These are phyloP conservation scores for Dysidea cf. avara DNA, from an alignment of 37 sponge, comb jelly and placozoan species.

Conservation along the genomic window DNA sequence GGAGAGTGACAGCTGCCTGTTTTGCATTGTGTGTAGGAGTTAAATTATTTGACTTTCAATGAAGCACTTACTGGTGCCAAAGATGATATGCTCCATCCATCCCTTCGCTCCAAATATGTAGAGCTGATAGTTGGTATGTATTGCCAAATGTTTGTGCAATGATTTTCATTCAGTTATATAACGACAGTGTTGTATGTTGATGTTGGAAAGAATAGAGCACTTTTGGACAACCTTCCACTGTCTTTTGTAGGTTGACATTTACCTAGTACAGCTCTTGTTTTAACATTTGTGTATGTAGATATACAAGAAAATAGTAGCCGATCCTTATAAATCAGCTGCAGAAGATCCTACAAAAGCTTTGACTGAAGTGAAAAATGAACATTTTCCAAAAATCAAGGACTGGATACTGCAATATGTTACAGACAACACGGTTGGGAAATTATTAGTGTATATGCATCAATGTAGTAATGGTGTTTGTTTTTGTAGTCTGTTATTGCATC, in stretches of 20 bases:
- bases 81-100: conserved; percentile 22
- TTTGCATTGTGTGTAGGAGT: too few relatives aligned
- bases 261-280: too few relatives aligned
- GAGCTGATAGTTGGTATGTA: conserved; percentile 49
- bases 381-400: conserved; percentile 40
- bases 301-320: too few relatives aligned
- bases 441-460: too few relatives aligned
- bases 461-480: too few relatives aligned
- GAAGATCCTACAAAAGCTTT: too few relatives aligned
- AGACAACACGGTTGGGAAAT: conserved; percentile 2
- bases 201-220: conserved; percentile 56
- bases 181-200: conserved; percentile 55
- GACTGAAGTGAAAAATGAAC: conserved; percentile 47
- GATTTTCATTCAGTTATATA: conserved; percentile 11
- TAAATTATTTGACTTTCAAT: conserved; percentile 31
- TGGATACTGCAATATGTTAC: conserved; percentile 37
- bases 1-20: too few relatives aligned
- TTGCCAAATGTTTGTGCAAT: too few relatives aligned
- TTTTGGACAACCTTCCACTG: conserved; percentile 49
- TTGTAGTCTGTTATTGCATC: too few relatives aligned
- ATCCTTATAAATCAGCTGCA: conserved; percentile 29
- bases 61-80: conserved; percentile 37
- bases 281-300: too few relatives aligned
- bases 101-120: conserved; percentile 53
- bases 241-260: conserved; percentile 55